Conservation (phyloP, 2,888 invertebrate species). For the Pristionchus exspectatus region DNA sequence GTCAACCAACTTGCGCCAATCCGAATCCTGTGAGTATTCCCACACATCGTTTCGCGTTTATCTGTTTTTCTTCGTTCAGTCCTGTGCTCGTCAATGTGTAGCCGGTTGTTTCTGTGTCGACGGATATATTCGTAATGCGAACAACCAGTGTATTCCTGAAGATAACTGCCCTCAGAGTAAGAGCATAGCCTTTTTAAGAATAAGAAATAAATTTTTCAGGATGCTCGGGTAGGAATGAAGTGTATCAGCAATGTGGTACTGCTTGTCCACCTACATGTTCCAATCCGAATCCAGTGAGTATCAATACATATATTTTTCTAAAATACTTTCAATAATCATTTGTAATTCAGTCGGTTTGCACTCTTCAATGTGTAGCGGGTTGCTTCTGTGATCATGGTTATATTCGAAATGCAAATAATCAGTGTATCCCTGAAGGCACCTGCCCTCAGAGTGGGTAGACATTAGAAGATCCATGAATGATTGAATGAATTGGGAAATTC, state of each 20-base stretch:
- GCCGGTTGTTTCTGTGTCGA: not conserved
- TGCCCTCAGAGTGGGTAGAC: not conserved
- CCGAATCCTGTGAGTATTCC: not conserved
- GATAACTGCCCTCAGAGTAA: conserved; percentile 1
- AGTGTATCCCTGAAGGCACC: not conserved
- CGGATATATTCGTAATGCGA: not conserved
- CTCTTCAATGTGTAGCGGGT: not conserved
- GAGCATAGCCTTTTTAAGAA: not conserved
- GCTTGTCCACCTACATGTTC: not conserved
- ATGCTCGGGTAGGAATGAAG: not conserved
- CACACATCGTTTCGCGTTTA: not conserved
- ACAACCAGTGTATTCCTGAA: not conserved
- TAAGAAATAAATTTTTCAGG: not conserved
- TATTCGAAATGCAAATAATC: not conserved
- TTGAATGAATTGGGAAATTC: not conserved
- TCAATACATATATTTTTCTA: not conserved
- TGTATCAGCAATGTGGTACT: not conserved
- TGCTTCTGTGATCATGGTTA: not conserved
- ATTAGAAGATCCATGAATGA: not conserved
- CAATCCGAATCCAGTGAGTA: not conserved
- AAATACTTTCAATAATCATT: not conserved
- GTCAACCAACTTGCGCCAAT: not conserved
- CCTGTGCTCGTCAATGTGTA: not conserved
- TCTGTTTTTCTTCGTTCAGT: not conserved
- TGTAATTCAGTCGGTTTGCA: not conserved